Percentiles rank a stretch among this genome's conserved stretches.
Evolutionary conservation across 2,888 invertebrate genomes (phyloP).

Genomic region (Mythimna impura): DNA sequence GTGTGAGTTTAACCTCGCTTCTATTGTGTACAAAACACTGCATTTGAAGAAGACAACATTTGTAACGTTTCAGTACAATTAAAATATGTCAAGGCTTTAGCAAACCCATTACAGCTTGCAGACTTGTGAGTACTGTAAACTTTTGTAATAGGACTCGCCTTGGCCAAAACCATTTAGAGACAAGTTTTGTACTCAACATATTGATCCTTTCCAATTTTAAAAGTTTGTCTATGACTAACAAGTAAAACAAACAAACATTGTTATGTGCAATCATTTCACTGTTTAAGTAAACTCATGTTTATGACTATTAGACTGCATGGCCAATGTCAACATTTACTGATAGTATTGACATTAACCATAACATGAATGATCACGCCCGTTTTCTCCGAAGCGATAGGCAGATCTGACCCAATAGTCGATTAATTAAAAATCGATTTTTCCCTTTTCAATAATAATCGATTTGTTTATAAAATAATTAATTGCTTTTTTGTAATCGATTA

Average conservation of each 20-base stretch:
- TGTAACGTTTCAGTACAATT: constrained; percentile 31
- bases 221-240: constrained; percentile 9
- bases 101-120: constrained; percentile 27
- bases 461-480: no score
- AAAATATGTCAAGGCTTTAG: constrained; percentile 34
- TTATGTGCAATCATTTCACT: constrained; percentile 17
- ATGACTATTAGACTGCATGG: constrained; percentile 18
- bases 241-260: background rate
- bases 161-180: background rate
- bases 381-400: background rate
- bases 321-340: constrained; percentile 10
- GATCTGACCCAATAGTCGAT: no score
- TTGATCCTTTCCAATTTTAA: background rate
- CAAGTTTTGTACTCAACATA: background rate
- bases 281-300: constrained; percentile 5
- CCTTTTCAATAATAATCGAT: no score
- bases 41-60: constrained; percentile 24
- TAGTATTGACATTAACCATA: background rate
- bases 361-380: background rate
- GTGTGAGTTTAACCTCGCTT: constrained; percentile 18
- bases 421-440: no score
- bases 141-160: constrained; percentile 1
- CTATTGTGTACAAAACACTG: constrained; percentile 48
- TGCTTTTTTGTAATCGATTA: no score
- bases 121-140: constrained; percentile 20